Evolutionary conservation across 2,888 invertebrate species (phyloP).

Genomic region (Exocentrus adspersus): DNA sequence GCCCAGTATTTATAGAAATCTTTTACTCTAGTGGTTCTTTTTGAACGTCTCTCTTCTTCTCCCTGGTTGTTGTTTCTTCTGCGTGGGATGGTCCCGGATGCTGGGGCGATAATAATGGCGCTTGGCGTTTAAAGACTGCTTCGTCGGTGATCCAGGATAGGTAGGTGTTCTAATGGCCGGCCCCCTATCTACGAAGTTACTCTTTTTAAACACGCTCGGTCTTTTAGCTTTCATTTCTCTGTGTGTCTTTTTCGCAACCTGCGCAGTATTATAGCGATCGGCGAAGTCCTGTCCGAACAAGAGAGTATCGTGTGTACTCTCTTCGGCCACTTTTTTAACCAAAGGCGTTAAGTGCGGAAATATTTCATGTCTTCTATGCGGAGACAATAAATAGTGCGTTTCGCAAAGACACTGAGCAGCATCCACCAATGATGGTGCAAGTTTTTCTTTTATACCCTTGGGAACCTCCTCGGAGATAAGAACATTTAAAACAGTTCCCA

Average conservation of each 20-base stretch:
- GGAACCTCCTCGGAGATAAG: neutral
- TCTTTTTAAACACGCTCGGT: neutral
- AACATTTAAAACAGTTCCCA: neutral
- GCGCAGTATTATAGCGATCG: neutral
- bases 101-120: neutral
- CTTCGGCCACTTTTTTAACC: neutral
- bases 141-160: neutral
- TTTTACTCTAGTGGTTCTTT: neutral
- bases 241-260: neutral
- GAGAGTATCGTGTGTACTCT: neutral
- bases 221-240: too few species aligned
- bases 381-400: neutral
- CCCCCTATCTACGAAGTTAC: neutral
- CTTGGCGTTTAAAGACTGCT: neutral
- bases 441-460: neutral
- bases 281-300: neutral
- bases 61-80: neutral
- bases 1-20: neutral
- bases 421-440: neutral
- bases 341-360: neutral
- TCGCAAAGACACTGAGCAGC: neutral
- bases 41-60: neutral
- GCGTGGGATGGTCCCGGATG: neutral
- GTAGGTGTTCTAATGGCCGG: neutral
- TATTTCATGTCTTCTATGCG: constrained; percentile 3